phyloP scores from a whole-genome alignment of 2,797 vertebrate species.

The Graptemys geographica region DNA sequence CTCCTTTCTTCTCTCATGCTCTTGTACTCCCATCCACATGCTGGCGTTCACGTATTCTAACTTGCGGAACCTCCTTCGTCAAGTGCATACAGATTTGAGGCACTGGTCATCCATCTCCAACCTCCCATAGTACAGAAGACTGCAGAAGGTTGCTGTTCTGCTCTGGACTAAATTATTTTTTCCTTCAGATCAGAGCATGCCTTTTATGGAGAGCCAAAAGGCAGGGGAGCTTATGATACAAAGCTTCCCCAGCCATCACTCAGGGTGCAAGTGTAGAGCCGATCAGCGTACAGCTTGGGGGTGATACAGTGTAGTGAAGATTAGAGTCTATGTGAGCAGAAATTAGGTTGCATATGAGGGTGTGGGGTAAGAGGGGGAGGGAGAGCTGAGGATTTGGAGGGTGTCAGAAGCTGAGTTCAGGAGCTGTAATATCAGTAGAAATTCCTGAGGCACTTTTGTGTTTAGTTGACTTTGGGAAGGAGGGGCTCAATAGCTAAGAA shows the following conservation, averaged over 20 bases:
- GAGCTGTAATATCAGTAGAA: neutral
- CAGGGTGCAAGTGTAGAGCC: neutral
- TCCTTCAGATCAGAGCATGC: fast-evolving
- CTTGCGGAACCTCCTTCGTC: fast-evolving
- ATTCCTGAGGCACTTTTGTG: neutral
- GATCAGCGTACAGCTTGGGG: neutral
- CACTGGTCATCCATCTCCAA: neutral
- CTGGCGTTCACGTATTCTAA: neutral
- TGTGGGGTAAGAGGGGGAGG: neutral
- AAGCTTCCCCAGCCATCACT: neutral
- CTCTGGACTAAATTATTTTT: neutral
- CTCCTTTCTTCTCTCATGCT: neutral
- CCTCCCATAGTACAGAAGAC: no score
- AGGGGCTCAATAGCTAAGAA: neutral
- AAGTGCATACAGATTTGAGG: fast-evolving
- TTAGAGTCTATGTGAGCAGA: neutral
- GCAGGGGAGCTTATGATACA: neutral
- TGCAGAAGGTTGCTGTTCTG: neutral
- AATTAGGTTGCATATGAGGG: neutral
- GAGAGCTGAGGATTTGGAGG: neutral
- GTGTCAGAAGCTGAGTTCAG: neutral
- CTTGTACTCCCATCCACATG: fast-evolving
- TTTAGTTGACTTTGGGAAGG: neutral
- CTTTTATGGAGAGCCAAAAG: neutral
- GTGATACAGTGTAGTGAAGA: neutral